Evolutionary conservation across 2,113 vertebrate genomes (phyloP).

Genomic region (Heliornis fulica): DNA sequence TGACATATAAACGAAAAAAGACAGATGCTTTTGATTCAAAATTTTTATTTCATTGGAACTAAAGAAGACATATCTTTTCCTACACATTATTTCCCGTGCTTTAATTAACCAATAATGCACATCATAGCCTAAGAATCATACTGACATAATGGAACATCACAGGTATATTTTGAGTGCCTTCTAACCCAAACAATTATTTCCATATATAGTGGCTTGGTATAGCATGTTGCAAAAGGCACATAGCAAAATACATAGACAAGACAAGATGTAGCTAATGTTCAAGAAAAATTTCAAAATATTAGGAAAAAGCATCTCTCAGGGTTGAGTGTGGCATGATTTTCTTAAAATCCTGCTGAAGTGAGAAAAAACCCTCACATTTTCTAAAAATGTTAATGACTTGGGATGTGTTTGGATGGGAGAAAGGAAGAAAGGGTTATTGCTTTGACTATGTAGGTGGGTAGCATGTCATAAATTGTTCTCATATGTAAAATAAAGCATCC

Average conservation of each 20-base stretch:
- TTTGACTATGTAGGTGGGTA: background rate
- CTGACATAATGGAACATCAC: background rate
- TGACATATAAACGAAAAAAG: slow-evolving; percentile 80
- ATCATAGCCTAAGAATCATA: background rate
- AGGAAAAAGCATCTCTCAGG: background rate
- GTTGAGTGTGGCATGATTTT: background rate
- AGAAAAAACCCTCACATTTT: background rate
- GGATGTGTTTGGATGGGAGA: background rate
- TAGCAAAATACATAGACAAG: background rate
- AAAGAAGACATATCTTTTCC: slow-evolving; percentile 57
- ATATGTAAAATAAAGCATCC: background rate
- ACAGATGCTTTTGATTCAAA: slow-evolving; percentile 76
- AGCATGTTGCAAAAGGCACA: background rate
- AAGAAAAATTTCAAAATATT: background rate
- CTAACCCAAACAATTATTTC: background rate
- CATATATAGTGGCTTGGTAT: background rate
- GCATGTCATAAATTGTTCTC: background rate
- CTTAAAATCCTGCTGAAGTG: background rate
- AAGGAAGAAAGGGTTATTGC: background rate
- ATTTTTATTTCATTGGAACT: slow-evolving; percentile 65
- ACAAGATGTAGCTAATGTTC: background rate
- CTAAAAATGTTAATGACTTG: background rate
- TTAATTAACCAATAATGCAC: slow-evolving; percentile 57
- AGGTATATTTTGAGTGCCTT: background rate
- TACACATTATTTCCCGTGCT: slow-evolving; percentile 42